Evolutionary conservation across 2,797 vertebrate species (phyloP).

Genomic region (Gadopsis marmoratus): DNA sequence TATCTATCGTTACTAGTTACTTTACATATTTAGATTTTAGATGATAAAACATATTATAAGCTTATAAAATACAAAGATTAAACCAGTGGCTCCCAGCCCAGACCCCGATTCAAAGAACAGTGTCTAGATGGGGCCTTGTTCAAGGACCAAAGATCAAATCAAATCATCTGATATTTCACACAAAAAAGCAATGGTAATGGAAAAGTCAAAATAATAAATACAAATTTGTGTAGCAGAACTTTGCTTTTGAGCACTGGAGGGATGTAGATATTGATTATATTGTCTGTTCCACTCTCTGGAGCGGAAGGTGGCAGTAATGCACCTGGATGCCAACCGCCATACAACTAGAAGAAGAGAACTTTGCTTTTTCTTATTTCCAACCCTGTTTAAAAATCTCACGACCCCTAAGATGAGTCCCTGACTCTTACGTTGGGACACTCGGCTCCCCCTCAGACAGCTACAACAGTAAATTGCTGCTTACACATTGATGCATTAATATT

Average conservation of each 20-base stretch:
- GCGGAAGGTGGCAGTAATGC: too few species aligned
- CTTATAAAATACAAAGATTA: slow-evolving; percentile 1
- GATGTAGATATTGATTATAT: too few species aligned
- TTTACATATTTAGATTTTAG: slow-evolving; percentile 3
- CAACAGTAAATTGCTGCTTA: not conserved
- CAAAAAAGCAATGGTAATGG: not conserved
- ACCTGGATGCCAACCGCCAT: too few species aligned
- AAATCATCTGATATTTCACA: not conserved
- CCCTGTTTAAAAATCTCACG: not conserved
- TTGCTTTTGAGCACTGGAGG: not conserved
- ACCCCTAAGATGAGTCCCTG: not conserved
- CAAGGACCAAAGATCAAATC: not conserved
- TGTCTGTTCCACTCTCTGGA: too few species aligned
- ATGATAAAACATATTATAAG: not conserved
- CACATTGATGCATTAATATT: not conserved
- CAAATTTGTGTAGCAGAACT: not conserved
- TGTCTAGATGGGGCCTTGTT: not conserved
- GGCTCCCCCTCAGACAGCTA: not conserved
- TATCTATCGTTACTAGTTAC: not conserved
- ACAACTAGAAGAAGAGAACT: too few species aligned
- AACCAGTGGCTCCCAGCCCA: not conserved
- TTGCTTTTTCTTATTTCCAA: not conserved
- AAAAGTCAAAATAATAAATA: too few species aligned
- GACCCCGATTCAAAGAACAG: not conserved
- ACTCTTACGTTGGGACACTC: too few species aligned